Base-by-base conservation (phyloP, 2,797 vertebrate species). In the Lophius americanus region DNA sequence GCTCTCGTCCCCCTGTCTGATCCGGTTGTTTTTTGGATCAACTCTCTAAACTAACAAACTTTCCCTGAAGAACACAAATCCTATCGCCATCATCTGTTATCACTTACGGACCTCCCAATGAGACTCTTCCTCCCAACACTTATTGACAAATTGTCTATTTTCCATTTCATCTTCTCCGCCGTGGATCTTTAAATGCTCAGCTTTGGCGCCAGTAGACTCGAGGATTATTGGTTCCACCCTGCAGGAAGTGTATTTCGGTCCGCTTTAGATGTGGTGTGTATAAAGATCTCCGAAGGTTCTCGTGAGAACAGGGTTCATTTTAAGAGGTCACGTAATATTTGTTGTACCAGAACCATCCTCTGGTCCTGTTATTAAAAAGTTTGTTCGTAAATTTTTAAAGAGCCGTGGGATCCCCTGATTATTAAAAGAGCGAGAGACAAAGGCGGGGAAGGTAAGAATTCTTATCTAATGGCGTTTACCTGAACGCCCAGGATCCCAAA, bases 401-500 rank as follows among this genome's bases (percentile, higher is more conserved):
- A 9, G 37, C 6, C n/a, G n/a, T 9, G 48, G 57, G 10, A 39
- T 13, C 3, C n/a, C 39, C 5, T 7, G 41, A 52, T 42, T 44
- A 38, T 53, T 36, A 48, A 50, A 6, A 6, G n/a, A 64, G 42
- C 61, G 0, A 23, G 5, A 33, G 4, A 41, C 3, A 38, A 32
- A n/a, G 6, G 8, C 60, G 7, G 10, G 23, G 41, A 38, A 12
- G 1, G 43, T 2, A 5, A 1, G 3, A 2, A 55, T 68, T 7
- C 1, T 37, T 23, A 44, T 60, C 7, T 62, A 4, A 95, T 6
- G 14, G 4, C 3, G 4, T 47, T 61, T 90, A 98, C 96, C 97
- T 99, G 97, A 32, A 99, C 97, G 8, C 97, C 97, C 38, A 99
- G 92, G 77, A 99, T 99, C 66, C 97, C 97, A 4, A 98, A 99